phyloP scores from a whole-genome alignment of 37 sponge, comb jelly and placozoan species.

The Spongilla lacustris region DNA sequence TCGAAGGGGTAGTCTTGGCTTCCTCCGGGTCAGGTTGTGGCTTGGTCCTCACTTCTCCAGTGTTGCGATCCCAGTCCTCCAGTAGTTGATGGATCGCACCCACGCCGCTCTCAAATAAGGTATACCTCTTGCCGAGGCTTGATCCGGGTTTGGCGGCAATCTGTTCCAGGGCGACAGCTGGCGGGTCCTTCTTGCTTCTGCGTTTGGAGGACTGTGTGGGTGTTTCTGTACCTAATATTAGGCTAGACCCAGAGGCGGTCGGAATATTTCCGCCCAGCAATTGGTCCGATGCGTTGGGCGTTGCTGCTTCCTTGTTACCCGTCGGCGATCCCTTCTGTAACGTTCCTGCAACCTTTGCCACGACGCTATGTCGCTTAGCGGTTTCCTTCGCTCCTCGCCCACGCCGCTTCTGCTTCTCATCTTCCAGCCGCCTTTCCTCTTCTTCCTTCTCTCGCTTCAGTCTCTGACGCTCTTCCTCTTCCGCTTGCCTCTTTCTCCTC shows the following conservation, averaged over 20 bases:
- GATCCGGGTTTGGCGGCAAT: neutral
- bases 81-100: conserved; percentile 43
- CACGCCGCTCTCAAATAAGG: conserved; percentile 27
- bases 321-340: neutral
- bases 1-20: conserved; percentile 17
- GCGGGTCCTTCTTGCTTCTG: conserved; percentile 3
- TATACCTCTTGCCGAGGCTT: conserved; percentile 28
- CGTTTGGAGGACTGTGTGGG: conserved; percentile 1
- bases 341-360: neutral
- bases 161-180: neutral
- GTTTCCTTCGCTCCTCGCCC: neutral
- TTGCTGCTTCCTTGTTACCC: neutral
- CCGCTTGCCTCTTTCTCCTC: conserved; percentile 36
- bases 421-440: conserved; percentile 49
- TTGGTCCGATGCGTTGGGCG: neutral
- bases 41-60: conserved; percentile 21
- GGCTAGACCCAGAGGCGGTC: conserved; percentile 33
- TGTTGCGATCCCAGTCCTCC: conserved; percentile 85
- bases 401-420: conserved; percentile 42
- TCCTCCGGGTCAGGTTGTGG: conserved; percentile 17
- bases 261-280: neutral
- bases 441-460: conserved; percentile 31
- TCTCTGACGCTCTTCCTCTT: conserved; percentile 34
- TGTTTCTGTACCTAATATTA: neutral
- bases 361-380: neutral